phyloP scores from a whole-genome alignment of 2,797 vertebrate species.

The Anguilla obscura region DNA sequence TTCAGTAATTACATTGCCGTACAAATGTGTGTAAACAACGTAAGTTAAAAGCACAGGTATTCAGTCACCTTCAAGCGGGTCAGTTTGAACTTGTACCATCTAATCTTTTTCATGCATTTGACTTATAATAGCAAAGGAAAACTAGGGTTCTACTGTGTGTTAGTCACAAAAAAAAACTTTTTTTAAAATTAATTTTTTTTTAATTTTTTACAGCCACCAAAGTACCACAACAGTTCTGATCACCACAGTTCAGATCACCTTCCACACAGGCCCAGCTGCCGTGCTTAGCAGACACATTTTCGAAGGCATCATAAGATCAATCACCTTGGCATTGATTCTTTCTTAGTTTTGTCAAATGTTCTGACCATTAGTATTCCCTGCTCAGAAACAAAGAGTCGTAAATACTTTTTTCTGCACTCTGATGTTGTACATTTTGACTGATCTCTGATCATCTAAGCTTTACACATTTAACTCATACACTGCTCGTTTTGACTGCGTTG shows the following conservation, averaged over 20 bases:
- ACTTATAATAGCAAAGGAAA: neutral
- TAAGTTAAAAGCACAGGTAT: no score
- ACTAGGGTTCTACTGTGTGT: neutral
- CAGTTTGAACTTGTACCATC: no score
- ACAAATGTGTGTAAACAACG: no score
- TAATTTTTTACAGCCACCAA: no score
- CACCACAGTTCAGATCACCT: neutral
- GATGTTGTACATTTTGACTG: neutral
- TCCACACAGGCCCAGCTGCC: constrained; percentile 3
- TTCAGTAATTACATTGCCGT: no score
- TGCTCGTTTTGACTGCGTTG: neutral
- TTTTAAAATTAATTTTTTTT: no score
- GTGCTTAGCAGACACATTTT: neutral
- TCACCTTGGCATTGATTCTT: neutral
- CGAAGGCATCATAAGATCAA: neutral
- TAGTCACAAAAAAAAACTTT: no score
- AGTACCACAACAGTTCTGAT: neutral
- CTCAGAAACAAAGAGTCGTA: neutral
- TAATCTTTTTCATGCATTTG: no score
- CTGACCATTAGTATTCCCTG: no score
- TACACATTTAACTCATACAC: neutral
- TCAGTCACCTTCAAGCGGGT: no score
- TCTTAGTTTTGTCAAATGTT: no score
- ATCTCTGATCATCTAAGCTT: neutral
- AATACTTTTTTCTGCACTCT: neutral